Evolutionary conservation across 2,888 invertebrate species (phyloP), one percentile per base, ranked within the genome.

Genomic region (Drosophila multiciliata): DNA sequence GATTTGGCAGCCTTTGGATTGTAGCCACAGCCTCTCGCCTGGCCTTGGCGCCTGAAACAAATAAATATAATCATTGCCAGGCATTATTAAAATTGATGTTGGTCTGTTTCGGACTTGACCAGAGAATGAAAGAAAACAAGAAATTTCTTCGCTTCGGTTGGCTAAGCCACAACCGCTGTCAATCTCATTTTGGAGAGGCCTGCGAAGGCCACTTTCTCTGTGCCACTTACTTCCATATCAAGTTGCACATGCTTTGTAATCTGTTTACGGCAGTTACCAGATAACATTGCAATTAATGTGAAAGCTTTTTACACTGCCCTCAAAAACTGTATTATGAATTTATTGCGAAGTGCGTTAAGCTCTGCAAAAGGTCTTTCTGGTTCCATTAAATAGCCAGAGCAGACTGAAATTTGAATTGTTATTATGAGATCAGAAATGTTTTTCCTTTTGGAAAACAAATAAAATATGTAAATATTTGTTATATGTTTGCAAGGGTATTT

Each of bases 231-330:
- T 67, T 53, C 50, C 55, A 60, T 57, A 57, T 42, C 38, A 59
- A 61, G 52, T 80, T 54, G 59, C 75, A 68, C 68, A 73, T 73
- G 68, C 76, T 52, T 79, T 71, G 74, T 67, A 67, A 81, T 79
- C 76, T 81, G 70, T 64, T 82, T 81, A 77, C 65, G 75, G 58
- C 72, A 70, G 70, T 79, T 66, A 59, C 64, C 66, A 68, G 86
- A 86, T 83, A 84, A 75, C 72, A 70, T 83, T 81, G 89, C 84
- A 90, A 90, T 90, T 89, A 90, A 78, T 89, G 82, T 90, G 80
- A 90, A 89, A 90, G 90, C 89, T 86, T 90, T 90, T 82, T 23
- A 15, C 78, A 75, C 68, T 33, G 33, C 11, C 32, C 38, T 33
- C 38, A 12, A 29, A 50, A 62, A 42, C 20, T 26, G 49, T 35